Evolutionary conservation across 2,888 invertebrate species (phyloP).

Genomic region (Masnerella sp.): DNA sequence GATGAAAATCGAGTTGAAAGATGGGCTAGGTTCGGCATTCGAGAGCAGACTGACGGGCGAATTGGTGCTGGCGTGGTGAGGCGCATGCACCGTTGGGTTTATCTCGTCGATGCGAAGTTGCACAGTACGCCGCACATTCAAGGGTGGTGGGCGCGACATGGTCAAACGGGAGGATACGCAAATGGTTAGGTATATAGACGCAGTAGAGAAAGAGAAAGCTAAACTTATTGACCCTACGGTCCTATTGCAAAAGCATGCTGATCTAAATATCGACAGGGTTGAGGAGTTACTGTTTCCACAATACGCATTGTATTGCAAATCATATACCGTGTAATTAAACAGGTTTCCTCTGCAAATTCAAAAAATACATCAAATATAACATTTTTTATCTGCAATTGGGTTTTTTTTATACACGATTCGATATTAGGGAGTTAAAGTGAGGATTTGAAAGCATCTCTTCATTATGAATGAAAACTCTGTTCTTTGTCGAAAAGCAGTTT

Average conservation of each 20-base stretch:
- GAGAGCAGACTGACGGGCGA: slow-evolving; percentile 35
- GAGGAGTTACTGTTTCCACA: neutral
- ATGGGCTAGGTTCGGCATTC: slow-evolving; percentile 24
- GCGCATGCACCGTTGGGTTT: slow-evolving; percentile 48
- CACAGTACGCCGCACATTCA: slow-evolving; percentile 28
- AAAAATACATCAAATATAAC: too few relatives aligned
- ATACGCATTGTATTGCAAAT: neutral
- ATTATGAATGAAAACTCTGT: too few relatives aligned
- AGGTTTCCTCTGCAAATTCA: too few relatives aligned
- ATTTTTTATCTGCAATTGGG: too few relatives aligned
- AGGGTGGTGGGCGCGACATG: slow-evolving; percentile 52
- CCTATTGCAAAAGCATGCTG: slow-evolving; percentile 37
- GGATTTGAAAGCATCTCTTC: too few relatives aligned
- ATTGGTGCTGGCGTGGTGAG: slow-evolving; percentile 26
- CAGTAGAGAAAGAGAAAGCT: slow-evolving; percentile 57
- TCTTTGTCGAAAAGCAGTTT: too few relatives aligned
- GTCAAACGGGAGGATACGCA: slow-evolving; percentile 53
- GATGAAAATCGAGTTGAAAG: too few relatives aligned
- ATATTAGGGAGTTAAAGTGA: too few relatives aligned
- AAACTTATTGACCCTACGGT: slow-evolving; percentile 51
- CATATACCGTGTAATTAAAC: too few relatives aligned
- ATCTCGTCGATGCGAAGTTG: slow-evolving; percentile 42
- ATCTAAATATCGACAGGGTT: slow-evolving; percentile 39
- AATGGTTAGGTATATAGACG: slow-evolving; percentile 50
- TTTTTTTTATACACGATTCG: too few relatives aligned